phyloP scores from a whole-genome alignment of 2,113 vertebrate genomes.

The Cyprinodon brontotheroides region DNA sequence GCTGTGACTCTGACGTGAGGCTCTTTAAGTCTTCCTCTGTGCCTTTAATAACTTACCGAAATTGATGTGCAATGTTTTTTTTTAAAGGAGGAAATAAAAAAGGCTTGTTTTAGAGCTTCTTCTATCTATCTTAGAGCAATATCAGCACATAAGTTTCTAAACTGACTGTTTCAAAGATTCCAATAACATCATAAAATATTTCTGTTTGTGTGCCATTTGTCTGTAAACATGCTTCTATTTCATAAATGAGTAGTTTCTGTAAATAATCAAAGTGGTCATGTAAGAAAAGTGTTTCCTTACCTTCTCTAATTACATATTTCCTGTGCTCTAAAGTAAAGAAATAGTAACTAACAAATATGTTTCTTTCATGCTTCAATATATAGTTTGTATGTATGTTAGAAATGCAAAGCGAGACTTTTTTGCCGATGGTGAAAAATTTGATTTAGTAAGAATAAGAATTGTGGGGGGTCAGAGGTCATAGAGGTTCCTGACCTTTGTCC shows the following conservation, averaged over 20 bases:
- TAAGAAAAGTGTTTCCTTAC: too few species aligned
- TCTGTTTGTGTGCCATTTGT: too few species aligned
- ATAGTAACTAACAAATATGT: background rate
- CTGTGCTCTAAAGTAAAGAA: background rate
- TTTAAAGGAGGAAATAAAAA: background rate
- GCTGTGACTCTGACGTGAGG: background rate
- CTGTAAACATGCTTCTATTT: background rate
- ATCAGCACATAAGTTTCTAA: background rate
- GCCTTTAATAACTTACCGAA: background rate
- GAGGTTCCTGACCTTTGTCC: too few species aligned
- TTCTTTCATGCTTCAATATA: background rate
- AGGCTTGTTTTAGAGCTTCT: background rate
- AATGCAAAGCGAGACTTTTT: too few species aligned
- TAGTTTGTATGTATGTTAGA: too few species aligned
- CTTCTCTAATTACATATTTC: too few species aligned
- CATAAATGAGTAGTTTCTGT: background rate
- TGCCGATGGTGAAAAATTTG: too few species aligned
- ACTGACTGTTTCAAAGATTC: background rate
- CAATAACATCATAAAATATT: background rate
- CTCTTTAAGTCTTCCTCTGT: background rate
- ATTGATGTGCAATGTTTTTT: background rate
- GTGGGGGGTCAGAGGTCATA: too few species aligned
- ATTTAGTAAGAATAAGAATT: too few species aligned
- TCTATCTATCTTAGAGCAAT: background rate
- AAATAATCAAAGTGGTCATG: background rate